These are phyloP conservation scores for Ernsta delagoae DNA, from an alignment of 2,888 invertebrate genomes.

Conservation along the genomic window DNA sequence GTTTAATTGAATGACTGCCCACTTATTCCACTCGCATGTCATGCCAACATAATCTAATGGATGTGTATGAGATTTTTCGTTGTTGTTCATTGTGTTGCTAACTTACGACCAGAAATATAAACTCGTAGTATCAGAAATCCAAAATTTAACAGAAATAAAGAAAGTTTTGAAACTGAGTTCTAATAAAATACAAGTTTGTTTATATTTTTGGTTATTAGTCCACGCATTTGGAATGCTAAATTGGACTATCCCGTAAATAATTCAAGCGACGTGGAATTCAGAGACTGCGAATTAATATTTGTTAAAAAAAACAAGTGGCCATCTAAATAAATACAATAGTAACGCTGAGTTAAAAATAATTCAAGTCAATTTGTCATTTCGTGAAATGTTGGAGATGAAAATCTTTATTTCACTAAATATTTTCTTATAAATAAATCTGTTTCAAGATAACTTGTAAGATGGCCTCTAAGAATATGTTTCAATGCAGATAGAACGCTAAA, in stretches of 20 bases:
- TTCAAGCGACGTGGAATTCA: slow-evolving; percentile 54
- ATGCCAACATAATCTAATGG: slow-evolving; percentile 60
- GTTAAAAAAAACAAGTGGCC: slow-evolving; percentile 11
- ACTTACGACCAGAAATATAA: slow-evolving; percentile 44
- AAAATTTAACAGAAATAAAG: no score
- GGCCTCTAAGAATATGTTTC: no score
- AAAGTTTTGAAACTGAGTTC: no score
- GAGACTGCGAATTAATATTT: slow-evolving; percentile 37
- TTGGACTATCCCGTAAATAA: slow-evolving; percentile 55
- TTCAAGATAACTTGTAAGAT: no score
- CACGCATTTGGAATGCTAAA: slow-evolving; percentile 61
- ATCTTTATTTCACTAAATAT: background rate
- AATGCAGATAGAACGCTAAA: no score
- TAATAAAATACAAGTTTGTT: background rate
- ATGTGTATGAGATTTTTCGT: slow-evolving; percentile 42
- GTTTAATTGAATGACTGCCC: slow-evolving; percentile 41
- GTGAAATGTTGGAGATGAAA: background rate
- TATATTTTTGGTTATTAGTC: slow-evolving; percentile 46
- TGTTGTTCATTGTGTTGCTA: slow-evolving; percentile 63
- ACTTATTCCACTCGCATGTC: slow-evolving; percentile 61
- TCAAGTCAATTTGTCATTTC: slow-evolving; percentile 20
- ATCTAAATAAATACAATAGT: slow-evolving; percentile 7
- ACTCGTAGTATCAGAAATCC: background rate
- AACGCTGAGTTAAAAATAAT: slow-evolving; percentile 11
- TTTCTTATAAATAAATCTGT: no score